Evolutionary conservation across 2,797 vertebrate genomes (phyloP).

Genomic region (Orestias chungarensis): DNA sequence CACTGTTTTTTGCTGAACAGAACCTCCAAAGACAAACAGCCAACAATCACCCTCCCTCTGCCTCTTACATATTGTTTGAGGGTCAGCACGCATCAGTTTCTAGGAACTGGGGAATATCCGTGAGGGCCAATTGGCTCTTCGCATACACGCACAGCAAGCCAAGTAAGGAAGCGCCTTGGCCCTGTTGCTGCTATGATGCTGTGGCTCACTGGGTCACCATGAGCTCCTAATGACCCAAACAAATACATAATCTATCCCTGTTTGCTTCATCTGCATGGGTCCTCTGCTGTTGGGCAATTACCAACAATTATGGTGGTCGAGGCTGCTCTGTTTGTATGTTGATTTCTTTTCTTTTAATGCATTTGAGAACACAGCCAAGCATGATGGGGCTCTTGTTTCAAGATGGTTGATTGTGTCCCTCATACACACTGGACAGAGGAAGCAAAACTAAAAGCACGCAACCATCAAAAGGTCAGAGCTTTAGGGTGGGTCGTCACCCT

Average conservation of each 20-base stretch:
- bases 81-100: conserved; percentile 69
- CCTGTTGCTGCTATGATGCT: conserved; percentile 45
- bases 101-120: conserved; percentile 63
- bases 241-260: conserved; percentile 61
- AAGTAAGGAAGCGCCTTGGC: conserved; percentile 50
- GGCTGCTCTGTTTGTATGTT: conserved; percentile 45
- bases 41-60: conserved; percentile 32
- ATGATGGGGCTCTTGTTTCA: conserved; percentile 48
- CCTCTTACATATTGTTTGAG: conserved; percentile 47
- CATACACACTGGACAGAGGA: conserved; percentile 15
- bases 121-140: conserved; percentile 63
- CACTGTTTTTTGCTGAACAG: conserved; percentile 10
- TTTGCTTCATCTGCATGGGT: conserved; percentile 43
- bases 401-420: conserved; percentile 23
- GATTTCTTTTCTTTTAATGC: conserved; percentile 41
- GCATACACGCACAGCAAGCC: conserved; percentile 62
- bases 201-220: conserved; percentile 69
- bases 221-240: conserved; percentile 70
- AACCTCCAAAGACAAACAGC: conserved; percentile 36
- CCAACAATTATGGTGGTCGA: conserved; percentile 55
- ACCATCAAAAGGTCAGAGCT: conserved; percentile 6
- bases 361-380: conserved; percentile 55
- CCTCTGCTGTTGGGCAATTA: conserved; percentile 64
- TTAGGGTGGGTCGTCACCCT: not conserved
- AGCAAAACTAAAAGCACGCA: conserved; percentile 8